Evolutionary conservation across 2,113 vertebrate species (phyloP).

Genomic region (Chaenocephalus aceratus): DNA sequence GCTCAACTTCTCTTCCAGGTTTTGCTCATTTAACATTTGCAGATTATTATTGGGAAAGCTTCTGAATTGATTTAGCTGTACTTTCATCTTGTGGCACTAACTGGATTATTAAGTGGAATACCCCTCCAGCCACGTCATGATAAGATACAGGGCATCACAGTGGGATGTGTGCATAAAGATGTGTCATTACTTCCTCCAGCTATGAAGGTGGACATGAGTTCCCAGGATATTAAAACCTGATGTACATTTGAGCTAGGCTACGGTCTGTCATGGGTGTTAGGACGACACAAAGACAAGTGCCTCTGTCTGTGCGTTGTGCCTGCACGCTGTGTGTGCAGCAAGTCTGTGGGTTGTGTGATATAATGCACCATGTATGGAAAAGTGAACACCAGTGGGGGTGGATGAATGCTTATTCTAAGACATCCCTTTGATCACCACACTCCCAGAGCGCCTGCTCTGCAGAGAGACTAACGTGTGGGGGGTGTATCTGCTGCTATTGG

Average conservation of each 20-base stretch:
- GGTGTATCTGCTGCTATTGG: constrained; percentile 24
- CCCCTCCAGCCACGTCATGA: not conserved
- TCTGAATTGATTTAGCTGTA: not conserved
- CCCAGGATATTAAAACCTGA: not conserved
- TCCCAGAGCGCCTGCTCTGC: constrained; percentile 21
- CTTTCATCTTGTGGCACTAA: not conserved
- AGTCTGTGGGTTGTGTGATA: not conserved
- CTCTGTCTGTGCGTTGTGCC: not conserved
- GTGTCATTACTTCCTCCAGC: not conserved
- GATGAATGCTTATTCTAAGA: constrained; percentile 22
- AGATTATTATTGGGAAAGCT: not conserved
- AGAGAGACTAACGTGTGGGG: constrained; percentile 21
- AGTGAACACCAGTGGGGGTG: constrained; percentile 5
- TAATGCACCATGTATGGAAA: not conserved
- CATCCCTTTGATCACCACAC: constrained; percentile 43
- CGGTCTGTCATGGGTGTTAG: not conserved
- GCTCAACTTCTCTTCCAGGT: too few relatives aligned
- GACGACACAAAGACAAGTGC: not conserved
- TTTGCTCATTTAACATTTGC: too few relatives aligned
- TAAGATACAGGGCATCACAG: not conserved
- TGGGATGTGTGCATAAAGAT: not conserved
- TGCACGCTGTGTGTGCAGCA: not conserved
- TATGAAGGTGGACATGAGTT: not conserved
- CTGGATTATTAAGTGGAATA: not conserved
- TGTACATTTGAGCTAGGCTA: not conserved